Conservation (phyloP, 64 coral and sea anemone genomes). For the Montipora cactus region DNA sequence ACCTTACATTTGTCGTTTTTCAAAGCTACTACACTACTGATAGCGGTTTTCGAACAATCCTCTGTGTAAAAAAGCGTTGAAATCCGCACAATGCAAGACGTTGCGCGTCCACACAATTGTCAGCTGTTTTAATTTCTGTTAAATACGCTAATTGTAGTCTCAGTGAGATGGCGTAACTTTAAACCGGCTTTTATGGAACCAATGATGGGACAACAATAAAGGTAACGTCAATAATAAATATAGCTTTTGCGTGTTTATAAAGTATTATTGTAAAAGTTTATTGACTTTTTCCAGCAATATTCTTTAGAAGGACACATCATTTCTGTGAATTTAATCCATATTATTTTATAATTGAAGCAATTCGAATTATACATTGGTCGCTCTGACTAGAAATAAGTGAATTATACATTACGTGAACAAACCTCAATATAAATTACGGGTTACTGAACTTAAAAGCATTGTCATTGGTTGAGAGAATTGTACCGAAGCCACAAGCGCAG, state of each 20-base stretch:
- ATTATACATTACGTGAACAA: neutral
- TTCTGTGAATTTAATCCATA: neutral
- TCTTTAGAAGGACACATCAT: neutral
- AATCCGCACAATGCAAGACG: neutral
- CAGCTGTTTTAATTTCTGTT: neutral
- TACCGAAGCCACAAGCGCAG: neutral
- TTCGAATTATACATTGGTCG: neutral
- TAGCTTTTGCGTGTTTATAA: neutral
- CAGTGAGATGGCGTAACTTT: slow-evolving; percentile 24
- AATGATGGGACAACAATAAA: neutral
- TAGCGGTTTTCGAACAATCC: neutral
- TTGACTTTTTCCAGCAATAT: neutral
- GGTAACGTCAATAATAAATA: slow-evolving; percentile 19
- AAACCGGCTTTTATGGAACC: neutral
- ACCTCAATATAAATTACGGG: neutral
- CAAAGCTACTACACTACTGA: neutral
- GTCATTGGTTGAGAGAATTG: neutral
- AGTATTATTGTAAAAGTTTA: neutral
- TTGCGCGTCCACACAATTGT: neutral
- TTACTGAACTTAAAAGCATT: neutral
- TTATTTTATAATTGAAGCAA: neutral
- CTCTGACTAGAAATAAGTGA: neutral
- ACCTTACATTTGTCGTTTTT: neutral
- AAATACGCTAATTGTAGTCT: slow-evolving; percentile 14
- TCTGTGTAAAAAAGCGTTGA: neutral